Evolutionary conservation across 2,888 invertebrate species (phyloP), one percentile per base, ranked within the genome.

Genomic region (Adela reaumurella): DNA sequence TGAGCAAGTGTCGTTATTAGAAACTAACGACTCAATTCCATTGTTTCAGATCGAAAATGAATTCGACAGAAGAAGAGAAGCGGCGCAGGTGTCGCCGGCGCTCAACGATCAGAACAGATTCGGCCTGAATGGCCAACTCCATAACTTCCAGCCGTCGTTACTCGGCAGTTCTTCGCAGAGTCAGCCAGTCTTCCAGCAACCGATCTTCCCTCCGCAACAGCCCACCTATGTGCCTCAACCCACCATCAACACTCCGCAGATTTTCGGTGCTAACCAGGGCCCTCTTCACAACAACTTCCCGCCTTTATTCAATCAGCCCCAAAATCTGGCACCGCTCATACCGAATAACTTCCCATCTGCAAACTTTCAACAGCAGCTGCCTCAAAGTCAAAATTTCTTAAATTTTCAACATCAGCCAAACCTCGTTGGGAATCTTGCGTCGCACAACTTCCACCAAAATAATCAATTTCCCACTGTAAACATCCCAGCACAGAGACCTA

Each of bases 21-120:
- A n/a, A n/a, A n/a, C n/a, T n/a, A n/a, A n/a, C n/a, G n/a, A n/a
- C n/a, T n/a, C n/a, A n/a, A 35, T 35, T 53, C 58, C 49, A 58
- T 63, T 54, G 54, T 73, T 76, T 28, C 74, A 78, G 78, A 62
- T 73, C 63, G 78, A 78, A 61, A 74, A 78, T 71, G 77, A 78
- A 56, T 78, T 65, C 63, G 78, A 78, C 55, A 68, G 74, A 66
- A 70, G 68, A 67, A 68, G 77, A 62, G 74, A 74, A 55, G 64
- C 69, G 35, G 56, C 66, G 19, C 57, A 69, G 54, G 69, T 69
- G 49, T 74, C 72, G 50, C 62, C 72, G 42, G 74, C 74, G 43
- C 76, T 77, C 61, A 74, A 56, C 53, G 77, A 78, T 53, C 77
- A 76, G 56, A 73, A 76, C 42, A 70, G 78, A 66, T 78, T 77